Percentiles rank a stretch among this genome's conserved stretches.
Evolutionary conservation across 2,113 vertebrate species (phyloP).

Genomic region (Eulacestoma nigropectus): DNA sequence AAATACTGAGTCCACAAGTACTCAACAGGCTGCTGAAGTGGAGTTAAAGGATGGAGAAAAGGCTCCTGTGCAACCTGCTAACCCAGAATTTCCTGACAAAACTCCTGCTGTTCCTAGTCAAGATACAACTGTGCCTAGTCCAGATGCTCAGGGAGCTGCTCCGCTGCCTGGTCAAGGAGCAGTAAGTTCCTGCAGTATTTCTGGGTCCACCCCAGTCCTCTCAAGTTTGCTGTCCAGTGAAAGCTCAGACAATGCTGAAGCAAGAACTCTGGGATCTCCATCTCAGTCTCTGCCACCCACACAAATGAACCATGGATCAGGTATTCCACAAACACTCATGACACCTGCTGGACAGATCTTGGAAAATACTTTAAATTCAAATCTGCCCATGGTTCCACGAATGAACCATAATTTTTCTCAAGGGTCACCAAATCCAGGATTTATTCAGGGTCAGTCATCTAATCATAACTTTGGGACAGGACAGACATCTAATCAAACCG

Average conservation of each 20-base stretch:
- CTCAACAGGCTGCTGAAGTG: constrained; percentile 68
- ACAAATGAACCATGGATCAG: constrained; percentile 67
- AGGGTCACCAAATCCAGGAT: constrained; percentile 73
- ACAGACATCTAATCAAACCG: constrained; percentile 59
- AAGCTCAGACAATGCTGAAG: constrained; percentile 74
- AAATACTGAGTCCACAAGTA: constrained; percentile 22
- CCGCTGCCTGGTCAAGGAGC: constrained; percentile 50
- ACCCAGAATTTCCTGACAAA: constrained; percentile 52
- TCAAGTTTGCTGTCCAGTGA: constrained; percentile 85
- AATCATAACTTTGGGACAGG: constrained; percentile 67
- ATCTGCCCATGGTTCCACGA: constrained; percentile 72
- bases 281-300: constrained; percentile 69
- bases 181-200: constrained; percentile 64
- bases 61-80: constrained; percentile 1
- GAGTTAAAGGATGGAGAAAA: constrained; percentile 69
- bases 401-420: constrained; percentile 76
- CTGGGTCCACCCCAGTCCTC: constrained; percentile 79
- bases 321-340: constrained; percentile 70
- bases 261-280: constrained; percentile 74
- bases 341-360: constrained; percentile 68
- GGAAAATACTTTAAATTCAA: constrained; percentile 70
- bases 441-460: constrained; percentile 66
- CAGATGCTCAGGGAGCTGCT: constrained; percentile 54
- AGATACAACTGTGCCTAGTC: constrained; percentile 53
- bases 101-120: constrained; percentile 15